Conservation (phyloP, 2,113 vertebrate genomes). For the Rhineura floridana region DNA sequence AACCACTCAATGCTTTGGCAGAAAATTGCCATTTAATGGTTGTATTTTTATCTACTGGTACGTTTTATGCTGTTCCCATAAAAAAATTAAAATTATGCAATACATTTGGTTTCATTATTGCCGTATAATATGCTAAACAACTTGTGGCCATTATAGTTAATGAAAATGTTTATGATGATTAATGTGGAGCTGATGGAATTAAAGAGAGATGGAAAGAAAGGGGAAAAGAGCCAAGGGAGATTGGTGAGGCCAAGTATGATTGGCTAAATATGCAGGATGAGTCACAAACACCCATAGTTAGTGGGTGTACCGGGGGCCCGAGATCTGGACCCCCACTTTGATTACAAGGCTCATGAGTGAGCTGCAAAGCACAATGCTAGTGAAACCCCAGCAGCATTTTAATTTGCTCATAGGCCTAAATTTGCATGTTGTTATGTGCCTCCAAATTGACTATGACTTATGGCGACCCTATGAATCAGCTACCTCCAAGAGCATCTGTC, state of each 20-base stretch:
- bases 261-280: background rate
- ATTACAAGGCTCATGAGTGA: too few species aligned
- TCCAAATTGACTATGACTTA: too few species aligned
- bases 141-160: conserved; percentile 18
- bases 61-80: conserved; percentile 3
- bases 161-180: conserved; percentile 21
- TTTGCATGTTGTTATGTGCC: too few species aligned
- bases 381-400: too few species aligned
- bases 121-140: conserved; percentile 20
- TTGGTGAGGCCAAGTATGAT: background rate
- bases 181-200: conserved; percentile 22
- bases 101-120: background rate
- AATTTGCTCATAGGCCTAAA: too few species aligned
- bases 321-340: too few species aligned
- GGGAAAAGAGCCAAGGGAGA: background rate
- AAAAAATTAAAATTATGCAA: conserved; percentile 20
- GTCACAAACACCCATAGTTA: background rate
- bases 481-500: too few species aligned
- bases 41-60: conserved; percentile 14
- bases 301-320: background rate
- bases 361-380: too few species aligned
- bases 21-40: conserved; percentile 14
- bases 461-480: too few species aligned
- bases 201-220: background rate
- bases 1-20: background rate